Evolutionary conservation across 2,888 invertebrate genomes (phyloP), one percentile per base, ranked within the genome.

Genomic region (Panopea generosa): DNA sequence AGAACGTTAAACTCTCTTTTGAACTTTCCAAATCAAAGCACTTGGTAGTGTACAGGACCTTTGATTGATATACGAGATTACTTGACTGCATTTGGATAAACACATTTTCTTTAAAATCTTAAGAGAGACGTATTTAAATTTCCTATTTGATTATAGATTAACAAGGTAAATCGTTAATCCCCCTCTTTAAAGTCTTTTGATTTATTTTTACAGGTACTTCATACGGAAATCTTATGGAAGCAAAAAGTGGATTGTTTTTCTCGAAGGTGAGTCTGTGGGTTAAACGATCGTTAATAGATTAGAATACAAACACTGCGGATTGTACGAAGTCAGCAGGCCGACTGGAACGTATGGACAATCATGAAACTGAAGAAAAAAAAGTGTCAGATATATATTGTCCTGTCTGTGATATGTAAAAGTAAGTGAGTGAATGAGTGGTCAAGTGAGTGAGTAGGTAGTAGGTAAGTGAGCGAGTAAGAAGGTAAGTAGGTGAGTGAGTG

Each of bases 211-310:
- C 94, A 96, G 96, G 84, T 98, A 96, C 93, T 98, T 97, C 93
- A 94, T 97, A 81, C 94, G 97, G 86, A 95, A 95, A 90, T 95
- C 96, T 20, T 94, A 94, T 65, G 95, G 94, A 87, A 95, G 95
- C 92, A 96, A 95, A 93, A 94, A 95, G 87, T 97, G 97, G 97
- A 96, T 98, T 85, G 95, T 98, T 75, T 98, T 97, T 92, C 94
- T 98, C 65, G 97, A 98, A 93, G 97, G 97, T 89, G 82, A 86
- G 87, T 73, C 22, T 45, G 22, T 38, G 16, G 45, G 22, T 45
- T 45, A 45, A 45, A 45, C 16, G 45, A 14, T 27, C 29, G 29
- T 27, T 55, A 62, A 50, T 33, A 33, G 2, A 33, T 33, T 33
- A 33, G 11, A 33, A 33, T 33, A 33, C 33, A 33, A 33, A 33